A percentile compares a stretch with the other conserved stretches of the same genome.
Conservation (phyloP, 2,113 vertebrate genomes). For the Corydoras maculifer region DNA sequence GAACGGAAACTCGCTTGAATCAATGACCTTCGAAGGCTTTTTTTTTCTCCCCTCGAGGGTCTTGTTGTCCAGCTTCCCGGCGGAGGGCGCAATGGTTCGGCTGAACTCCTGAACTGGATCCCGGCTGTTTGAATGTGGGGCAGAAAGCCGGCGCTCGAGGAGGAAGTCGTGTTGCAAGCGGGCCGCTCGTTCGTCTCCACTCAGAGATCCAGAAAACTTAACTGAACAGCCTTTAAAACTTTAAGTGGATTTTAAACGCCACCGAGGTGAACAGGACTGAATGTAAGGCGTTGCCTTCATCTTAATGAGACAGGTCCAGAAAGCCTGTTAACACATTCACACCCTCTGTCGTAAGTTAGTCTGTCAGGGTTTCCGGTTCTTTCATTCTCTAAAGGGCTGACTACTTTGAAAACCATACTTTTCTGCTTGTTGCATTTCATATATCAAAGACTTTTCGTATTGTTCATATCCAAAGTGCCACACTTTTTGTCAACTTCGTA, state of each 20-base stretch:
- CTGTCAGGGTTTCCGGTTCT: neutral
- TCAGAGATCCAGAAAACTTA: neutral
- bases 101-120: slow-evolving; percentile 27
- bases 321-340: slow-evolving; percentile 33
- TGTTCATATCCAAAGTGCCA: no score
- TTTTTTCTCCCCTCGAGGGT: slow-evolving; percentile 36
- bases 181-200: slow-evolving; percentile 43
- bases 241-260: slow-evolving; percentile 37
- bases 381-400: slow-evolving; percentile 1
- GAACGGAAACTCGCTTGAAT: slow-evolving; percentile 66
- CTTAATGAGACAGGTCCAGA: slow-evolving; percentile 15
- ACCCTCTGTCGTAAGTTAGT: slow-evolving; percentile 30
- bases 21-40: slow-evolving; percentile 61
- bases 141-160: slow-evolving; percentile 54
- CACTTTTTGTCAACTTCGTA: no score
- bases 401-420: no score
- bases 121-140: slow-evolving; percentile 46
- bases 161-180: slow-evolving; percentile 62
- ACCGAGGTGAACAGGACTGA: slow-evolving; percentile 2
- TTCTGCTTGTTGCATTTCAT: no score
- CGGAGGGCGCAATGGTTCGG: slow-evolving; percentile 13
- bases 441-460: no score
- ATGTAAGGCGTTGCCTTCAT: slow-evolving; percentile 10
- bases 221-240: slow-evolving; percentile 3
- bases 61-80: slow-evolving; percentile 39